phyloP scores from a whole-genome alignment of 1,140 invertebrate genomes.

The Wiebesia pumilae region DNA sequence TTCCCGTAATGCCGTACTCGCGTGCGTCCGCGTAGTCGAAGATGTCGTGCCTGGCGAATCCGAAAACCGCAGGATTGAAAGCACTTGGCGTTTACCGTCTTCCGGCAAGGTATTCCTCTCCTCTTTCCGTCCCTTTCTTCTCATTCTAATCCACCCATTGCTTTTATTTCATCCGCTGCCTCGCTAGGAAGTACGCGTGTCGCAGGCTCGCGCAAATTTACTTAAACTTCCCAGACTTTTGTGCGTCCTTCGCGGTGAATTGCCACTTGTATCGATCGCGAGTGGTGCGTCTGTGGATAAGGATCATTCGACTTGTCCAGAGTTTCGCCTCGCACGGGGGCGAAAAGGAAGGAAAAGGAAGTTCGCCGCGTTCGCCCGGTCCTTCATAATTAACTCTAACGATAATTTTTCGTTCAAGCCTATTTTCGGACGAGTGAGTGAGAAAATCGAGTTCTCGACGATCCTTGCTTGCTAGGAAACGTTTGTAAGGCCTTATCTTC shows the following conservation, averaged over 20 bases:
- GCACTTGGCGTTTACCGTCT: too few relatives aligned
- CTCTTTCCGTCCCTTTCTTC: neutral
- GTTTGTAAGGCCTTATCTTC: too few relatives aligned
- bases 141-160: neutral
- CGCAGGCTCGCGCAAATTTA: neutral
- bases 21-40: neutral
- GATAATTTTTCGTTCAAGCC: constrained; percentile 56
- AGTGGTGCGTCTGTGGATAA: neutral
- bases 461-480: too few relatives aligned
- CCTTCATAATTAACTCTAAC: constrained; percentile 54
- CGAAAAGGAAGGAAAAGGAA: neutral
- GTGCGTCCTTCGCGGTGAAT: neutral
- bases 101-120: too few relatives aligned
- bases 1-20: neutral
- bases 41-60: constrained; percentile 11
- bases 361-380: constrained; percentile 35
- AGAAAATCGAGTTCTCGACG: too few relatives aligned
- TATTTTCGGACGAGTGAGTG: too few relatives aligned
- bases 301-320: constrained; percentile 24
- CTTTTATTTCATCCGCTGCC: neutral
- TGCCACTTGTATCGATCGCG: neutral
- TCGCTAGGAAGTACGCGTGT: neutral
- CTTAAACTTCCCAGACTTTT: constrained; percentile 2
- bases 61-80: constrained; percentile 33
- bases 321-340: neutral